Percentiles rank a stretch among this genome's conserved stretches.
phyloP scores from a whole-genome alignment of 2,113 vertebrate species.

The Picathartes gymnocephalus region DNA sequence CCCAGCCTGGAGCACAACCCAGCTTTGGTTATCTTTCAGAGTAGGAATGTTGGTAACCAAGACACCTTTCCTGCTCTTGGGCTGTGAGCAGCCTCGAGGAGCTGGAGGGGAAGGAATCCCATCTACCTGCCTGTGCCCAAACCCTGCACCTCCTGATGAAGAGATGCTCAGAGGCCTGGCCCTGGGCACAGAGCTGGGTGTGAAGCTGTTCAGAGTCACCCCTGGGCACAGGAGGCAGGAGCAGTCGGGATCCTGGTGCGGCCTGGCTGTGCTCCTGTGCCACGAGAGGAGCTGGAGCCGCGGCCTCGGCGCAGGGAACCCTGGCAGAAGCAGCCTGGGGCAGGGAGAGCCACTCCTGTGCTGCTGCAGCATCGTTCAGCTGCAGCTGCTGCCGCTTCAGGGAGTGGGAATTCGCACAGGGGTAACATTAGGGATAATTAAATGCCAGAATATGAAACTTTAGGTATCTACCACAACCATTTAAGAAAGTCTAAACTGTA shows the following conservation, averaged over 20 bases:
- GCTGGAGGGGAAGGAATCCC: neutral
- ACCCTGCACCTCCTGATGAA: neutral
- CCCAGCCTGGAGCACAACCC: neutral
- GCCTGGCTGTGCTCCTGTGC: neutral
- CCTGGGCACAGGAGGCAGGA: neutral
- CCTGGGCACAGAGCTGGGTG: neutral
- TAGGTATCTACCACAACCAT: neutral
- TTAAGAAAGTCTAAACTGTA: neutral
- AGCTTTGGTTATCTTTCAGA: neutral
- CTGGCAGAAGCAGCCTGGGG: neutral
- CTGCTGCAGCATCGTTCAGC: neutral
- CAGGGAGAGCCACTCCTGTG: neutral
- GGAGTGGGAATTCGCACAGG: neutral
- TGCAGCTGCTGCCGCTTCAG: neutral
- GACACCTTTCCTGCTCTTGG: neutral
- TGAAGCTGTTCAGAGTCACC: neutral
- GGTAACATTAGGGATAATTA: neutral
- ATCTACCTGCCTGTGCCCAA: neutral
- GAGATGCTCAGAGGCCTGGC: neutral
- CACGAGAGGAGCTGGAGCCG: neutral
- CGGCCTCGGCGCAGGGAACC: accelerated
- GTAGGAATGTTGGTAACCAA: neutral
- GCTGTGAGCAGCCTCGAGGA: neutral
- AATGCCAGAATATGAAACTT: neutral
- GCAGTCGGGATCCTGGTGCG: neutral